phyloP scores from a whole-genome alignment of 2,113 vertebrate species.

The Ornithorhynchus anatinus region DNA sequence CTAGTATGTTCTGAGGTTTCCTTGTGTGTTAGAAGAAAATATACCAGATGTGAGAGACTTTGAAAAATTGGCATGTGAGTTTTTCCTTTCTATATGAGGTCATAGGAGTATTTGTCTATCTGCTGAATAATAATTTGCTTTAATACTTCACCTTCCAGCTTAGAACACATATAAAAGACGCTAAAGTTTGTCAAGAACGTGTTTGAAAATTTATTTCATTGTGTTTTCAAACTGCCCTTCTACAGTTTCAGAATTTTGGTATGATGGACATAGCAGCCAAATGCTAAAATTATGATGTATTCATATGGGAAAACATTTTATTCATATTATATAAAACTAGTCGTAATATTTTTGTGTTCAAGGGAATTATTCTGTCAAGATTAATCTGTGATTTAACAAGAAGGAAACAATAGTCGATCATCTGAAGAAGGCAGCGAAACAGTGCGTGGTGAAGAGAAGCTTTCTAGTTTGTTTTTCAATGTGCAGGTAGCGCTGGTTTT shows the following conservation, averaged over 20 bases:
- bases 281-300: constrained; percentile 4
- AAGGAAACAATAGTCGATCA: constrained; percentile 20
- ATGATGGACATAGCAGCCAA: neutral
- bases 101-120: neutral
- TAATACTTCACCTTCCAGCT: neutral
- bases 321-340: constrained; percentile 30
- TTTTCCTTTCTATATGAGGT: neutral
- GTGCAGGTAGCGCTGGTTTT: neutral
- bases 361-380: constrained; percentile 36
- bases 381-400: constrained; percentile 26
- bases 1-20: constrained; percentile 11
- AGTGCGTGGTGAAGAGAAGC: neutral
- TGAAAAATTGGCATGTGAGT: neutral
- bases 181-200: neutral
- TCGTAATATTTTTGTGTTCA: constrained; percentile 17
- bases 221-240: neutral
- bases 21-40: constrained; percentile 34
- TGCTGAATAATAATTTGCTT: neutral
- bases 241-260: neutral
- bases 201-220: neutral
- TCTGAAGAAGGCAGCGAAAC: constrained; percentile 19
- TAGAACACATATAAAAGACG: neutral
- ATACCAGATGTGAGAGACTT: constrained; percentile 13
- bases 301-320: constrained; percentile 24
- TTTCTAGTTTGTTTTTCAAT: neutral